Evolutionary conservation across 2,888 invertebrate genomes (phyloP).

Genomic region (Onthophagus sagittarius): DNA sequence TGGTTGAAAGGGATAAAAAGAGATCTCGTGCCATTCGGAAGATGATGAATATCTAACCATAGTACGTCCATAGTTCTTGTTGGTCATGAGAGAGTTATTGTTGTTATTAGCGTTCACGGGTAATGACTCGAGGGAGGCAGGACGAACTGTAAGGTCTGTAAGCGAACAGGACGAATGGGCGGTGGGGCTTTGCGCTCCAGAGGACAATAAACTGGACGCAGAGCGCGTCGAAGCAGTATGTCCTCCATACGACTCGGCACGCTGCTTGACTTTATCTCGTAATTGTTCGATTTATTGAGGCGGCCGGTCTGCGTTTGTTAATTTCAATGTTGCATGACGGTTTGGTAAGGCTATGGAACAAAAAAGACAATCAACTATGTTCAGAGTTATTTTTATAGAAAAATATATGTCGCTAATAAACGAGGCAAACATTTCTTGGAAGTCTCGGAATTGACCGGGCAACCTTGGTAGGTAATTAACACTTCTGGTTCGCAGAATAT

Average conservation of each 20-base stretch:
- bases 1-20: background rate
- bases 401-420: background rate
- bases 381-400: background rate
- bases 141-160: background rate
- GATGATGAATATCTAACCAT: conserved; percentile 7
- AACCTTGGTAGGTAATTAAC: background rate
- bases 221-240: background rate
- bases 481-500: background rate
- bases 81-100: conserved; percentile 12
- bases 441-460: background rate
- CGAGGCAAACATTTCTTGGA: background rate
- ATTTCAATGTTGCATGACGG: background rate
- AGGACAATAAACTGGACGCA: background rate
- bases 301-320: background rate
- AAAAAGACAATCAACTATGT: background rate
- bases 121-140: conserved; percentile 1
- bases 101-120: conserved; percentile 11
- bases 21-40: background rate
- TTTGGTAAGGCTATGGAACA: background rate
- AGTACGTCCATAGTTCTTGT: background rate
- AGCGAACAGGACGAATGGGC: background rate
- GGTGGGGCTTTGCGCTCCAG: background rate
- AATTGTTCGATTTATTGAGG: background rate
- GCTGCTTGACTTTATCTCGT: background rate
- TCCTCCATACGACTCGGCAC: background rate